Conservation (phyloP, 1,140 invertebrate species). For the Neocloeon triangulifer region DNA sequence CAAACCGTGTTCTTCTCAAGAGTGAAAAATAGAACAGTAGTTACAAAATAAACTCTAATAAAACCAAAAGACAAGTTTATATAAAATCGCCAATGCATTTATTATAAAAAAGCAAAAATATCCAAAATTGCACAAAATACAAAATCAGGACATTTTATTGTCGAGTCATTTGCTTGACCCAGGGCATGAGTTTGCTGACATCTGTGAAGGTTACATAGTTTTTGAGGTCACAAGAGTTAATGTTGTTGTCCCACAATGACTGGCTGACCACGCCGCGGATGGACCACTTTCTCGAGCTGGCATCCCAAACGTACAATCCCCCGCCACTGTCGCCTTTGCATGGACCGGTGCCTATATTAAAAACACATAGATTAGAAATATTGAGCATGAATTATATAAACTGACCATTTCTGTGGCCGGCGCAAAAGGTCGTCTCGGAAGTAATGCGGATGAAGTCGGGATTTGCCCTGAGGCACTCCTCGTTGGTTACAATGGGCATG, state of each 20-base stretch:
- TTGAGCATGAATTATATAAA: no score
- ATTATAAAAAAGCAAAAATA: no score
- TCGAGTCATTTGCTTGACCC: neutral
- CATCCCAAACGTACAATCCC: slow-evolving; percentile 14
- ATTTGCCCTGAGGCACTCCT: slow-evolving; percentile 26
- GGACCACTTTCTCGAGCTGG: no score
- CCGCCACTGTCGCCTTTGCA: slow-evolving; percentile 33
- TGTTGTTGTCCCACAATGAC: slow-evolving; percentile 16
- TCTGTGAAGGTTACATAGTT: slow-evolving; percentile 1
- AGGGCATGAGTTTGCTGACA: neutral
- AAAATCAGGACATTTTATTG: no score
- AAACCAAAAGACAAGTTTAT: no score
- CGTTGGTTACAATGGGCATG: slow-evolving; percentile 27
- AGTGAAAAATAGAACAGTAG: no score
- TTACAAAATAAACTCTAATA: no score
- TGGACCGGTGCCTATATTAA: slow-evolving; percentile 17
- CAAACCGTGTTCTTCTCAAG: no score
- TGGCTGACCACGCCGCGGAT: slow-evolving; percentile 23
- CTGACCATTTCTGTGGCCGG: slow-evolving; percentile 15
- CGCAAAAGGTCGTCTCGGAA: slow-evolving; percentile 16
- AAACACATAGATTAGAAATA: no score
- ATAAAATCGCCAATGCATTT: no score
- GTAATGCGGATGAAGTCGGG: slow-evolving; percentile 14
- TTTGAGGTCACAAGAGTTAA: slow-evolving; percentile 21
- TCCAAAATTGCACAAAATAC: no score